phyloP scores from a whole-genome alignment of 2,888 invertebrate genomes.

The Osmoderma eremita region DNA sequence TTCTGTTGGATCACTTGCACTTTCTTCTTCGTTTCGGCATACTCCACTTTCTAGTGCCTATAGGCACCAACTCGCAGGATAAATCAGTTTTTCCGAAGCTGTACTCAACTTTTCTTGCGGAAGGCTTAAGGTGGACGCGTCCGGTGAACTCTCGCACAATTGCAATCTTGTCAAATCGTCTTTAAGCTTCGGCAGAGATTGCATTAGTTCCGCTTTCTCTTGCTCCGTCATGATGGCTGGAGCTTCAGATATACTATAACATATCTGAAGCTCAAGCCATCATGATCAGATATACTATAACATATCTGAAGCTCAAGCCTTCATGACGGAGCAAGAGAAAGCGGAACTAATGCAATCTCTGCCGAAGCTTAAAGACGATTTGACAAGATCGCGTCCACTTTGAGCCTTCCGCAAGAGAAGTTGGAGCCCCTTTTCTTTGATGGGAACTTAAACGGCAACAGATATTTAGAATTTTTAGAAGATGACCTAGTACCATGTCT shows the following conservation, averaged over 20 bases:
- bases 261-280: too few species aligned
- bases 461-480: too few species aligned
- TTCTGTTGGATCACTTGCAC: conserved; percentile 92
- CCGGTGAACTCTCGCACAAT: conserved; percentile 83
- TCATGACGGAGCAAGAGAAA: conserved; percentile 93
- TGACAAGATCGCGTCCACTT: conserved; percentile 81
- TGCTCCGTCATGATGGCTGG: conserved; percentile 96
- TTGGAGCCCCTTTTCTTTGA: too few species aligned
- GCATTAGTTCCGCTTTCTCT: conserved; percentile 94
- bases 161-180: conserved; percentile 91
- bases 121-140: conserved; percentile 81
- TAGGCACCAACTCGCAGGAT: conserved; percentile 88
- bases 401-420: conserved; percentile 86
- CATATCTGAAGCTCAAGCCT: conserved; percentile 94
- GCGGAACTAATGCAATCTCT: conserved; percentile 93
- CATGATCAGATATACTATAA: too few species aligned
- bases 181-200: conserved; percentile 90
- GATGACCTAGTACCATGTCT: too few species aligned
- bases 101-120: conserved; percentile 91
- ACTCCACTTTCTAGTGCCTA: conserved; percentile 89
- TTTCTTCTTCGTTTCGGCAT: conserved; percentile 90
- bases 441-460: too few species aligned
- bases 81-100: conserved; percentile 96
- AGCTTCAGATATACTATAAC: conserved; percentile 92
- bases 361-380: conserved; percentile 92